These are phyloP conservation scores for Megaceryle maxima DNA, from an alignment of 2,113 vertebrate species.

Conservation along the genomic window DNA sequence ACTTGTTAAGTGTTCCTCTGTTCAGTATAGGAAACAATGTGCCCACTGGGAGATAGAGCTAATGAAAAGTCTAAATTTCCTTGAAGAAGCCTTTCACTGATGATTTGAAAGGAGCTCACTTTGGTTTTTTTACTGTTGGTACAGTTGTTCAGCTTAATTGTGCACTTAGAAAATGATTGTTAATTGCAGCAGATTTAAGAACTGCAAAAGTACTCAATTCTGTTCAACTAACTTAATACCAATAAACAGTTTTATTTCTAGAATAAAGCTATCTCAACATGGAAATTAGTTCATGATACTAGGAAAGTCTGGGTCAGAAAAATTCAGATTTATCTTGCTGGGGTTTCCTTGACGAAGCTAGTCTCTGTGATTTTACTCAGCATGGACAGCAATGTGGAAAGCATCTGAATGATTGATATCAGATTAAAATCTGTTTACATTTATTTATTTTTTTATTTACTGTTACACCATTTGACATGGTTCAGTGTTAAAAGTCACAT, in stretches of 20 bases:
- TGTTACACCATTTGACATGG: background rate
- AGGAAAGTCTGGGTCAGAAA: background rate
- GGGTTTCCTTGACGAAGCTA: background rate
- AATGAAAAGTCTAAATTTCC: background rate
- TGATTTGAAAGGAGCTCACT: background rate
- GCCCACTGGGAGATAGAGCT: background rate
- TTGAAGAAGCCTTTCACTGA: background rate
- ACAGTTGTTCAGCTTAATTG: background rate
- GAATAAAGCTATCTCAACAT: background rate
- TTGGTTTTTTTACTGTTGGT: background rate
- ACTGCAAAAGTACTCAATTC: background rate
- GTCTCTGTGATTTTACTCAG: rapidly evolving
- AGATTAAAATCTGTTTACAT: background rate
- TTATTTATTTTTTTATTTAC: background rate
- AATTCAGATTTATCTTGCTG: background rate
- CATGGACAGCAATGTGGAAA: background rate
- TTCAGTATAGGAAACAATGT: background rate
- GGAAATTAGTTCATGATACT: background rate
- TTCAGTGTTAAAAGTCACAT: background rate
- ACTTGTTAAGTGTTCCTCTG: rapidly evolving
- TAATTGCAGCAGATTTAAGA: background rate
- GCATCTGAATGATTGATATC: background rate
- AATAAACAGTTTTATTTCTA: background rate
- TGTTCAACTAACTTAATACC: background rate
- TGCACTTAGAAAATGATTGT: background rate